A percentile compares a stretch with the other conserved stretches of the same genome.
Conservation (phyloP, 1,140 invertebrate genomes). For the Theocolax elegans region DNA sequence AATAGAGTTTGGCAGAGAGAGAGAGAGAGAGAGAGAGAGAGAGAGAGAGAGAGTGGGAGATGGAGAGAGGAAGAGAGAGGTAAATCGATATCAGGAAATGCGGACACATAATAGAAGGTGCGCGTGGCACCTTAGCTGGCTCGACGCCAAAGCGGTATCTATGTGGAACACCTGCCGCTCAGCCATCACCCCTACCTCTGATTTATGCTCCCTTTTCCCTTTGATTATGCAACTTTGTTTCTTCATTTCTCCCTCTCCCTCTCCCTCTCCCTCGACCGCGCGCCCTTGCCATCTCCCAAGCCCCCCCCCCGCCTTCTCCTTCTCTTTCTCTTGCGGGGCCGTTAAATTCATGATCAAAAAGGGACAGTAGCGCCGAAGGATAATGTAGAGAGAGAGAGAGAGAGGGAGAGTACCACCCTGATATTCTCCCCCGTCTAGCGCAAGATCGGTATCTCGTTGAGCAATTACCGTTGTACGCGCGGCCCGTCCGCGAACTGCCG, state of each 20-base stretch:
- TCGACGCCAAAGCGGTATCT: conserved; percentile 62
- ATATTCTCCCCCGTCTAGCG: not conserved
- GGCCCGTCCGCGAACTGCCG: not conserved
- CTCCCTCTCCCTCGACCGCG: too few species aligned
- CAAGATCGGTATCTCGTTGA: conserved; percentile 33
- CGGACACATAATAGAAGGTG: conserved; percentile 41
- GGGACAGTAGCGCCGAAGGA: not conserved
- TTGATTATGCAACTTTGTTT: too few species aligned
- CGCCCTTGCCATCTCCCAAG: too few species aligned
- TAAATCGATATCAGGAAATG: conserved; percentile 62
- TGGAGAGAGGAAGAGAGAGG: conserved; percentile 30
- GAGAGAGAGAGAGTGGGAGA: conserved; percentile 32
- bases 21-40: conserved; percentile 32
- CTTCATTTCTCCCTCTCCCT: too few species aligned
- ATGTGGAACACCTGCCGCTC: conserved; percentile 65
- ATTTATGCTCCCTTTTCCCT: not conserved
- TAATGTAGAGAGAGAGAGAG: too few species aligned
- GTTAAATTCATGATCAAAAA: not conserved
- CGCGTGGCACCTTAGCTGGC: conserved; percentile 63
- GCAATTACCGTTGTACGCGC: conserved; percentile 17
- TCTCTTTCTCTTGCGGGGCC: too few species aligned
- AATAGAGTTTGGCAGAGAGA: conserved; percentile 51
- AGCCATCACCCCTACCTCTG: conserved; percentile 44
- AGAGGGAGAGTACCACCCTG: too few species aligned
- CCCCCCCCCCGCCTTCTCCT: too few species aligned